Evolutionary conservation across 2,888 invertebrate genomes (phyloP), one percentile per base, ranked within the genome.

Genomic region (Stramonita haemastoma): DNA sequence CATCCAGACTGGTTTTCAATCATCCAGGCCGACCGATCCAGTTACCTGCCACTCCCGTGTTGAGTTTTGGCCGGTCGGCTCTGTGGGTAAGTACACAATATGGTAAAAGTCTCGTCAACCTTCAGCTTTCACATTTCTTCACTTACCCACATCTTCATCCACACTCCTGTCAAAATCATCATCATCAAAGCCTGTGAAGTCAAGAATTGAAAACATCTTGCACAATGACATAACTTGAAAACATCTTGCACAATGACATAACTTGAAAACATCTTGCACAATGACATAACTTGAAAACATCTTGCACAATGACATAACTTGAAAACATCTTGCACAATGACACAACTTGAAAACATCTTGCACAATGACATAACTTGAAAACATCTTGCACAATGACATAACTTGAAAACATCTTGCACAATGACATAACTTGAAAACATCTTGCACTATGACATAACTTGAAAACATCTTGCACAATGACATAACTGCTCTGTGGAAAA

Each of bases 21-120:
- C 86, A 66, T 86, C 86, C 66, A 70, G 81, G 88, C 89, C 77
- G 89, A 89, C 89, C 89, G 46, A 66, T 88, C 85, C 85, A 84
- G 89, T 89, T 89, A 89, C 89, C 89, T 89, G 89, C 84, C 60
- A 66, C 34, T 83, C 89, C 83, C n/a, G 85, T 66, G 85, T 36
- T 29, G 73, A 32, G 22, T 73, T 85, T 85, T 73, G 46, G 89
- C 84, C 85, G 89, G 85, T 89, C 85, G 85, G 85, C 89, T 89
- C 85, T 89, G 89, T 85, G 60, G 57, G 89, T 85, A 56, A 85
- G 85, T 83, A 89, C 85, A 89, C 89, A 89, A 66, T n/a, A 89
- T 32, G 89, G 84, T 89, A 89, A 89, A 89, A 89, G 32, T 34
- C 85, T 46, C 73, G 66, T 89, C 73, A 89, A 89, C 32, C 32